phyloP scores from a whole-genome alignment of 2,113 vertebrate genomes.

The Ondatra zibethicus region DNA sequence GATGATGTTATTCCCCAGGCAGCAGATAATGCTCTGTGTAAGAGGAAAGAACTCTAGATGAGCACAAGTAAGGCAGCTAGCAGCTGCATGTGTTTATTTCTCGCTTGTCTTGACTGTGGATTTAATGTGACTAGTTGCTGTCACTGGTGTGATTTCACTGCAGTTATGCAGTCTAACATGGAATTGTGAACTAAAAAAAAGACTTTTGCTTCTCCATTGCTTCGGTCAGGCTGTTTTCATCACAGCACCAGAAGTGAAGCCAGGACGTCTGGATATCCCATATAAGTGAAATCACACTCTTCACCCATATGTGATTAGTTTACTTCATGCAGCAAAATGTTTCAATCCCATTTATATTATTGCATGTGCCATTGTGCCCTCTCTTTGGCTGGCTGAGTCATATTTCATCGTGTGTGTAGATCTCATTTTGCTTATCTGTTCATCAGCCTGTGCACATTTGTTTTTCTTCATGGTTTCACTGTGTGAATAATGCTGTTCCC shows the following conservation, averaged over 20 bases:
- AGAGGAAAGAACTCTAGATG: not conserved
- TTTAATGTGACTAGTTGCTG: not conserved
- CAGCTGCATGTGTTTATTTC: not conserved
- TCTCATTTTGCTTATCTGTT: not conserved
- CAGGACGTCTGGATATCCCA: not conserved
- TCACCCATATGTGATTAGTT: not conserved
- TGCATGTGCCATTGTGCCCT: not conserved
- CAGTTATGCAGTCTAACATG: not conserved
- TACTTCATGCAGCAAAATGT: not conserved
- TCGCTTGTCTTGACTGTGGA: not conserved
- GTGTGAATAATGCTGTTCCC: not conserved
- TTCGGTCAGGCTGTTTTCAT: not conserved
- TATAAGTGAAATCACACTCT: not conserved
- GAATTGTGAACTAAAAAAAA: not conserved
- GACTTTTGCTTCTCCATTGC: not conserved
- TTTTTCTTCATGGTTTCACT: not conserved
- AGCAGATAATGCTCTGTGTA: no score
- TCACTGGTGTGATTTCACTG: no score
- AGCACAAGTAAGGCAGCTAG: not conserved
- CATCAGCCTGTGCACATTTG: not conserved
- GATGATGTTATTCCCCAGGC: not conserved
- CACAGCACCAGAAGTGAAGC: not conserved
- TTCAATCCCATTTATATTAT: not conserved
- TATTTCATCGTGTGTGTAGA: not conserved
- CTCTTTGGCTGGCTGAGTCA: not conserved